Conservation (phyloP, 1,140 invertebrate genomes). For the Musca domestica region DNA sequence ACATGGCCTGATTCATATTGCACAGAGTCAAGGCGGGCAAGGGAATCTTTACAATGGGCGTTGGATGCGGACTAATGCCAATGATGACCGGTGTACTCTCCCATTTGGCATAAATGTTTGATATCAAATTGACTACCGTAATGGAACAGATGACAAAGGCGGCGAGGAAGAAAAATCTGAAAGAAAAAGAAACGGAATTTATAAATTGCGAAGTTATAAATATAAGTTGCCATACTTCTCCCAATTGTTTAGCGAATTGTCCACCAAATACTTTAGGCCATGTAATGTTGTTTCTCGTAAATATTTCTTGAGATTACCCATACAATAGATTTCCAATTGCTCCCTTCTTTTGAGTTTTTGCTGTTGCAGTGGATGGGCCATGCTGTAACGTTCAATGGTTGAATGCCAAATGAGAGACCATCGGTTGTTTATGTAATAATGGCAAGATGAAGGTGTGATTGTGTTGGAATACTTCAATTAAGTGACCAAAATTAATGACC, state of each 20-base stretch:
- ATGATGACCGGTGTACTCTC: slow-evolving; percentile 70
- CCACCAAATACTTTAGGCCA: slow-evolving; percentile 27
- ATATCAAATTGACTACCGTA: slow-evolving; percentile 67
- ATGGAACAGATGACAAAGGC: slow-evolving; percentile 65
- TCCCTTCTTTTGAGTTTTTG: background rate
- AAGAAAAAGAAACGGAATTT: slow-evolving; percentile 17
- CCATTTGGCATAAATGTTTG: slow-evolving; percentile 70
- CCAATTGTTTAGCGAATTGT: slow-evolving; percentile 58
- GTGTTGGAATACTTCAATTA: no score
- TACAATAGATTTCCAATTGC: slow-evolving; percentile 21
- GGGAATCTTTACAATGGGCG: slow-evolving; percentile 64
- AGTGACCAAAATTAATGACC: no score
- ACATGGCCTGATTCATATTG: slow-evolving; percentile 75
- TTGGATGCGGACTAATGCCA: slow-evolving; percentile 64
- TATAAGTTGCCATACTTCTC: slow-evolving; percentile 64
- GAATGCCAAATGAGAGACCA: no score
- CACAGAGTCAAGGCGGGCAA: slow-evolving; percentile 80
- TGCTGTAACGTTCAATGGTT: no score
- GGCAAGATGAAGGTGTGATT: no score
- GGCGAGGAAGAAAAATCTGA: slow-evolving; percentile 43
- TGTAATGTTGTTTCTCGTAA: slow-evolving; percentile 24
- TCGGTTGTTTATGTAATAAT: no score
- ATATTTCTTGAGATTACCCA: slow-evolving; percentile 23
- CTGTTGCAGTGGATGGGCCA: no score
- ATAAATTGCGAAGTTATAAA: no score